phyloP scores from a whole-genome alignment of 2,113 vertebrate species.

The Mormoops blainvillei region DNA sequence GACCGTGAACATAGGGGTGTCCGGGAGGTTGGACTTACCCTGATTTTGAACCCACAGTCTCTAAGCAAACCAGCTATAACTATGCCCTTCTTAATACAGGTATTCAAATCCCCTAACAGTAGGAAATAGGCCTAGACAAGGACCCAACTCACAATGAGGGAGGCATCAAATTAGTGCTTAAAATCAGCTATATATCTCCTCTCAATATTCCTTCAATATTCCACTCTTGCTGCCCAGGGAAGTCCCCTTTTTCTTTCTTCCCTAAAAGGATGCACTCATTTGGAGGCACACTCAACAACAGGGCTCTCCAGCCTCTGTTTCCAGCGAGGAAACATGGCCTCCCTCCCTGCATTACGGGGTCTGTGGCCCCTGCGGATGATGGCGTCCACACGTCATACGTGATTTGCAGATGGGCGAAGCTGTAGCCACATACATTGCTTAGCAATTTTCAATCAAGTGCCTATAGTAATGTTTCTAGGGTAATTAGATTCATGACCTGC shows the following conservation, averaged over 20 bases:
- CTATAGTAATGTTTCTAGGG: slow-evolving; percentile 46
- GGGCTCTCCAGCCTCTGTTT: background rate
- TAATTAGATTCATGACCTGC: slow-evolving; percentile 68
- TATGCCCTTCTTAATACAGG: background rate
- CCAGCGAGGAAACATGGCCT: background rate
- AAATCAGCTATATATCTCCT: background rate
- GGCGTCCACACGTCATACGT: background rate
- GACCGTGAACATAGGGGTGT: background rate
- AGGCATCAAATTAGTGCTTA: background rate
- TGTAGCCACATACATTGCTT: background rate
- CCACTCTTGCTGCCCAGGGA: background rate
- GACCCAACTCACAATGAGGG: background rate
- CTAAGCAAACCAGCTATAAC: background rate
- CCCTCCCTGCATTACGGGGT: background rate
- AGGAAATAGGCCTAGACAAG: background rate
- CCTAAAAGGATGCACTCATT: background rate
- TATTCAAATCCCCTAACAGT: background rate
- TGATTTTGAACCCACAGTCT: background rate
- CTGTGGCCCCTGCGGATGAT: rapidly evolving
- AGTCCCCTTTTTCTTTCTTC: background rate
- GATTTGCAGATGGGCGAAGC: background rate
- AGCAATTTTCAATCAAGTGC: slow-evolving; percentile 46
- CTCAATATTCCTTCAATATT: background rate
- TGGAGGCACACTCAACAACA: background rate
- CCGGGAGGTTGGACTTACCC: background rate